Percentiles rank a stretch among this genome's conserved stretches.
Evolutionary conservation across 2,113 vertebrate species (phyloP).

Genomic region (Sciurus niger): DNA sequence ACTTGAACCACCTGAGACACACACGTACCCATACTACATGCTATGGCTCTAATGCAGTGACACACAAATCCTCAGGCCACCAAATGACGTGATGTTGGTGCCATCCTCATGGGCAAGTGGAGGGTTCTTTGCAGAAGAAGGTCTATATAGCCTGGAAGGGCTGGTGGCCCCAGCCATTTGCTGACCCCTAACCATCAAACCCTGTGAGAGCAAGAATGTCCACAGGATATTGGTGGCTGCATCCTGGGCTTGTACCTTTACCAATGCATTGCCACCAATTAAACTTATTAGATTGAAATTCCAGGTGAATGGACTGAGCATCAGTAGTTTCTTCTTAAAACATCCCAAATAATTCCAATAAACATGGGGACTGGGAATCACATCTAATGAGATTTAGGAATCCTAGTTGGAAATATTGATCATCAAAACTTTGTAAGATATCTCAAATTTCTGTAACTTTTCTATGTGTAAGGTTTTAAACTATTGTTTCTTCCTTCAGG

Average conservation of each 20-base stretch:
- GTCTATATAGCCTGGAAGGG: not conserved
- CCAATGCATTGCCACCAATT: constrained; percentile 52
- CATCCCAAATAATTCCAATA: not conserved
- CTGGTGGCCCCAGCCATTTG: constrained; percentile 84
- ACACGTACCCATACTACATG: too few species aligned
- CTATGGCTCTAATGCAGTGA: constrained; percentile 62
- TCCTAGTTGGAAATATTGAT: not conserved
- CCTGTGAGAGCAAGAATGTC: constrained; percentile 58
- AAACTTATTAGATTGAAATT: not conserved
- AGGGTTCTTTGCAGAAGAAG: not conserved
- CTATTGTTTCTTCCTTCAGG: not conserved
- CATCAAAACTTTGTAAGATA: not conserved
- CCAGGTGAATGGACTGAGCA: not conserved
- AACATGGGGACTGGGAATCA: not conserved
- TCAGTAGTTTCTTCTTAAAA: too few species aligned
- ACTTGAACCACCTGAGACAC: not conserved
- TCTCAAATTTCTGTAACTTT: not conserved
- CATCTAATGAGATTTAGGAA: not conserved
- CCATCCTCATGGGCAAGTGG: too few species aligned
- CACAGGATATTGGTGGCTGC: constrained; percentile 74
- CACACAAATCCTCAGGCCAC: not conserved
- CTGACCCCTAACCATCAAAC: constrained; percentile 84
- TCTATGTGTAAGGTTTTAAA: not conserved
- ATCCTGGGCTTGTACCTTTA: constrained; percentile 80
- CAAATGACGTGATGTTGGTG: too few species aligned